A percentile compares a stretch with the other conserved stretches of the same genome.
Evolutionary conservation across 2,113 vertebrate genomes (phyloP).

Genomic region (Rhinichthys klamathensis): DNA sequence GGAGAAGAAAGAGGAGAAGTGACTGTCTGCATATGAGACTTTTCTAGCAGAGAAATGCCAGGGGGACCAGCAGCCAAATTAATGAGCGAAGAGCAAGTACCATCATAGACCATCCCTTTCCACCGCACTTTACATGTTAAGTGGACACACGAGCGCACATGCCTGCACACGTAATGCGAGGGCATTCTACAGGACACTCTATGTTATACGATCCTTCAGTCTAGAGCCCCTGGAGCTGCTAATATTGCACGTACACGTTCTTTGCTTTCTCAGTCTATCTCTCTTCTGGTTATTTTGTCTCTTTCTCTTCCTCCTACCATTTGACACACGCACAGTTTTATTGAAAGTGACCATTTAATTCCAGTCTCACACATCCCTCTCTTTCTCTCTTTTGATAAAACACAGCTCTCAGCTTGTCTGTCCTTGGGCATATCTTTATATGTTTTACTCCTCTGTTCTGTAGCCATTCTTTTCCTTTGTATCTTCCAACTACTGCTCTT

Average conservation of each 20-base stretch:
- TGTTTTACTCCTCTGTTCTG: conserved; percentile 4
- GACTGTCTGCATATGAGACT: conserved; percentile 66
- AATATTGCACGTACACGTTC: neutral
- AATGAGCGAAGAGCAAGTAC: conserved; percentile 59
- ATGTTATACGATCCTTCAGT: conserved; percentile 13
- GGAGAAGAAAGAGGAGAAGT: conserved; percentile 31
- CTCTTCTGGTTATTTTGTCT: conserved; percentile 19
- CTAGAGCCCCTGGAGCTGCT: conserved; percentile 31
- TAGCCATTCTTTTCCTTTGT: conserved; percentile 3
- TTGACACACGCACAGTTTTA: conserved; percentile 11
- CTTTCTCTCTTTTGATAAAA: conserved; percentile 47
- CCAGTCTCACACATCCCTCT: conserved; percentile 8
- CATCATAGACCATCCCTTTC: conserved; percentile 26
- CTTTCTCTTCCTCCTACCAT: conserved; percentile 3
- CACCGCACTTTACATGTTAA: neutral
- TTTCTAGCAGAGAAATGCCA: conserved; percentile 64
- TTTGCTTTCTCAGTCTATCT: conserved; percentile 21
- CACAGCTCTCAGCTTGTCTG: conserved; percentile 25
- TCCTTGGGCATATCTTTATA: conserved; percentile 13
- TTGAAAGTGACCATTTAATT: conserved; percentile 45
- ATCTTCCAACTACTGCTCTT: neutral
- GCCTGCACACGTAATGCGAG: neutral
- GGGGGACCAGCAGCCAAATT: conserved; percentile 69
- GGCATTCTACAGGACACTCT: neutral
- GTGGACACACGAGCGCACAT: conserved; percentile 4